These are phyloP conservation scores for Eledona agricola DNA, from an alignment of 2,888 invertebrate species.

Conservation along the genomic window DNA sequence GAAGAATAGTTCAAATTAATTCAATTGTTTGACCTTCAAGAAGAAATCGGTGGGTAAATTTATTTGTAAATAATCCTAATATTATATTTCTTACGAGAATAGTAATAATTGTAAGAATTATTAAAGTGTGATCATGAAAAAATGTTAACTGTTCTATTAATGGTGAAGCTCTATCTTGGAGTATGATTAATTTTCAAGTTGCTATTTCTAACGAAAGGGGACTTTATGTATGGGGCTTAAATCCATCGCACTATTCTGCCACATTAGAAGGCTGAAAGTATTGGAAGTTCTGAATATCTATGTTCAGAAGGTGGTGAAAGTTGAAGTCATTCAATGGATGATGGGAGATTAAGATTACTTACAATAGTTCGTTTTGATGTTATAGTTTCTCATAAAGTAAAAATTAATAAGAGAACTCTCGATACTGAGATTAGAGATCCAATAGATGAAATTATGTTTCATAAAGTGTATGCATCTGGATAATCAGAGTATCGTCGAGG, in stretches of 20 bases:
- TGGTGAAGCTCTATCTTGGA: no score
- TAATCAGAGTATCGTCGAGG: constrained; percentile 74
- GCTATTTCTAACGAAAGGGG: no score
- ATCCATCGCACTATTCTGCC: no score
- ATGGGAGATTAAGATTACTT: constrained; percentile 64
- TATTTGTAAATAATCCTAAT: constrained; percentile 67
- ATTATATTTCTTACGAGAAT: constrained; percentile 68
- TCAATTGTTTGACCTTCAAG: constrained; percentile 70
- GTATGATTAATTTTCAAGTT: no score
- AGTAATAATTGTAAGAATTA: constrained; percentile 70
- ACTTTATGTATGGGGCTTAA: no score
- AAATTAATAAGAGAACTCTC: constrained; percentile 68
- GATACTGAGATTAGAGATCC: constrained; percentile 72
- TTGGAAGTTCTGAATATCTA: constrained; percentile 70
- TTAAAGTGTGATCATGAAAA: no score
- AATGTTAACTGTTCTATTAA: no score
- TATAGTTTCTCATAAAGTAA: constrained; percentile 71
- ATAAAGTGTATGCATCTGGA: constrained; percentile 71
- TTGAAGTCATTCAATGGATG: constrained; percentile 72
- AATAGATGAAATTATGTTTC: constrained; percentile 74
- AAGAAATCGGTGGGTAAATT: constrained; percentile 67
- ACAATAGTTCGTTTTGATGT: constrained; percentile 65
- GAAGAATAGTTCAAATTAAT: constrained; percentile 72
- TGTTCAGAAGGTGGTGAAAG: constrained; percentile 68
- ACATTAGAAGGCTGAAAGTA: no score